Evolutionary conservation across 2,888 invertebrate species (phyloP).

Genomic region (Thumatha senex): DNA sequence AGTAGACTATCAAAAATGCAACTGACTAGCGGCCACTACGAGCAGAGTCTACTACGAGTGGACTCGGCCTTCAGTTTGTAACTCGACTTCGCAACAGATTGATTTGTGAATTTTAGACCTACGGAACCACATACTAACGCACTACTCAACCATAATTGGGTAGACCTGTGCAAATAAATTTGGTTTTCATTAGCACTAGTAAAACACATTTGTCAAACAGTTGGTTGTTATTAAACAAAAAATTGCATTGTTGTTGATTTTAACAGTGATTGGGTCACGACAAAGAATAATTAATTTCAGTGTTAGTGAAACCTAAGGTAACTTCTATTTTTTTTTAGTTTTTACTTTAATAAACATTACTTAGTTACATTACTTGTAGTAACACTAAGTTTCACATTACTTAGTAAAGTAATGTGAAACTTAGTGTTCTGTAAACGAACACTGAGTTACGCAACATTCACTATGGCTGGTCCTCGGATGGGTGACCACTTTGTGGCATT

Average conservation of each 20-base stretch:
- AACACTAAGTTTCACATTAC: no score
- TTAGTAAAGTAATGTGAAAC: no score
- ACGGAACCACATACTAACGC: slow-evolving; percentile 15
- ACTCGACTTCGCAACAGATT: no score
- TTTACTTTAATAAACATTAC: neutral
- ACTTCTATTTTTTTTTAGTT: neutral
- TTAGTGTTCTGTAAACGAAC: no score
- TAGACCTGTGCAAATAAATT: slow-evolving; percentile 33
- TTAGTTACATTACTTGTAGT: neutral
- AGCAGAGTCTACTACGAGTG: no score
- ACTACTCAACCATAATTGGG: slow-evolving; percentile 1
- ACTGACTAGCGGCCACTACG: no score
- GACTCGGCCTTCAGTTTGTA: no score
- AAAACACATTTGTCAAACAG: slow-evolving; percentile 40
- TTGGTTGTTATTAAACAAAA: slow-evolving; percentile 39
- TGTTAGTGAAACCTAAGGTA: slow-evolving; percentile 11
- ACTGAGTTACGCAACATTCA: no score
- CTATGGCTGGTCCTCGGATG: no score
- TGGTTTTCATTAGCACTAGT: slow-evolving; percentile 38
- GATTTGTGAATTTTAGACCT: neutral
- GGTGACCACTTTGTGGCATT: no score
- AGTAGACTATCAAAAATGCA: no score
- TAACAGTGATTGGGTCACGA: slow-evolving; percentile 36
- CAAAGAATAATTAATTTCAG: slow-evolving; percentile 31
- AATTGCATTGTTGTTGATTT: slow-evolving; percentile 39